Percentiles rank a stretch among this genome's conserved stretches.
These are phyloP conservation scores for Eolophus roseicapilla DNA, from an alignment of 2,113 vertebrate species.

Conservation along the genomic window DNA sequence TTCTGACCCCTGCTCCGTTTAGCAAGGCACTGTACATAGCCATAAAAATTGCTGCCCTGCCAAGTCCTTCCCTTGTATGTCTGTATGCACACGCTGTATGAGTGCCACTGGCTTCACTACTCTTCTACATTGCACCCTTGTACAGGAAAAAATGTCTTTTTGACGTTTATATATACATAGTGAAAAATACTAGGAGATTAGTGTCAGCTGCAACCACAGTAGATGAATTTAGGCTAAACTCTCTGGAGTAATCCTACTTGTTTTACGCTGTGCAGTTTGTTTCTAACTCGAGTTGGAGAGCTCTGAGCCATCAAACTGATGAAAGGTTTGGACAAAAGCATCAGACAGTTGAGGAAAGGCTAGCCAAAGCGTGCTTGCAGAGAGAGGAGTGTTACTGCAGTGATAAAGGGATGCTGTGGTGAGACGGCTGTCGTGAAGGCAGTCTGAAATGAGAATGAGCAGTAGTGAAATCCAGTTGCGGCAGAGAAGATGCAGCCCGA, in stretches of 20 bases:
- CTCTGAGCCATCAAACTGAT: background rate
- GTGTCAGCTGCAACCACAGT: background rate
- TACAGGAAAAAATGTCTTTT: background rate
- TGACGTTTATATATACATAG: background rate
- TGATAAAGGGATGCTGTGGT: background rate
- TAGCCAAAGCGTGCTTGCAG: background rate
- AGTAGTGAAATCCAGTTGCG: background rate
- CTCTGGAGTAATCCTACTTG: background rate
- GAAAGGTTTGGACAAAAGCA: background rate
- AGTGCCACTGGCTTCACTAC: background rate
- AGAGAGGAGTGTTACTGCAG: background rate
- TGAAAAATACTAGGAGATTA: background rate
- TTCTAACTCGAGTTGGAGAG: background rate
- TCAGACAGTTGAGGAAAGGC: background rate
- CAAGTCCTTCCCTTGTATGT: background rate
- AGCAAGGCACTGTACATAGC: background rate
- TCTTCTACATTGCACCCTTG: background rate
- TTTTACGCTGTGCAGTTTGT: background rate
- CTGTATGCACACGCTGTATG: accelerated
- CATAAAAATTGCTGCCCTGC: background rate
- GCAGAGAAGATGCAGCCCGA: background rate
- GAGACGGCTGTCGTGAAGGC: background rate
- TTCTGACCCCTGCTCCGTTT: background rate
- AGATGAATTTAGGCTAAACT: background rate
- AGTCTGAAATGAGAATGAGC: background rate